Evolutionary conservation across 2,888 invertebrate genomes (phyloP), one percentile per base, ranked within the genome.

Genomic region (Drosophila phalerata): DNA sequence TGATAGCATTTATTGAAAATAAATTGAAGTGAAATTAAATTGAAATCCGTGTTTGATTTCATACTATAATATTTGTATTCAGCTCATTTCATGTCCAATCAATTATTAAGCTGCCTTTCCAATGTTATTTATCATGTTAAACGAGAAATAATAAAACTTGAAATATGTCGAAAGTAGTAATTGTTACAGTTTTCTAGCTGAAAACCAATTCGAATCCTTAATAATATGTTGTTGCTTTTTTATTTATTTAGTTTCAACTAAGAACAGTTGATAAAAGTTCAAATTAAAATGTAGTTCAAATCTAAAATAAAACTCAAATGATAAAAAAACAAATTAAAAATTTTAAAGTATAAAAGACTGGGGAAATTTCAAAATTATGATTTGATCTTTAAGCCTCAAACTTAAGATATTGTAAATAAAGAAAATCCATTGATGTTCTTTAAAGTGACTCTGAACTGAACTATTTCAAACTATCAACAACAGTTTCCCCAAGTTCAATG

Each of bases 1-100:
- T 42, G 51, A 72, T 37, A 51, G 22, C 42, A 60, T 66, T 53
- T 48, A 43, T 43, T 67, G 53, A 69, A 70, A 69, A 64, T 64
- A 48, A 38, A 70, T 56, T 56, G 13, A 30, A 48, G 28, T 67
- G 43, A 69, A 70, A 69, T 69, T 64, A 48, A 38, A 70, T 56
- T 56, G 15, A 37, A 48, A 19, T 17, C 25, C 25, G 25, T 34
- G 30, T 10, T 30, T 9, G 43, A 34, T 52, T 13, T 48, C 19
- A 11, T 19, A 42, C 8, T 13, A 30, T 30, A 30, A 42, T 42
- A 30, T 32, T 42, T 55, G n/a, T 19, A 30, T 32, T 5, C 1
- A 42, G 5, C 28, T 10, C 11, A 30, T 1, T 53, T 8, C 38
- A 28, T 38, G 25, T 15, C 5, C 13, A 53, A 40, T 53, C 13